A percentile compares a stretch with the other conserved stretches of the same genome.
These are phyloP conservation scores for Cinara cedri DNA, from an alignment of 2,888 invertebrate species.

Conservation along the genomic window DNA sequence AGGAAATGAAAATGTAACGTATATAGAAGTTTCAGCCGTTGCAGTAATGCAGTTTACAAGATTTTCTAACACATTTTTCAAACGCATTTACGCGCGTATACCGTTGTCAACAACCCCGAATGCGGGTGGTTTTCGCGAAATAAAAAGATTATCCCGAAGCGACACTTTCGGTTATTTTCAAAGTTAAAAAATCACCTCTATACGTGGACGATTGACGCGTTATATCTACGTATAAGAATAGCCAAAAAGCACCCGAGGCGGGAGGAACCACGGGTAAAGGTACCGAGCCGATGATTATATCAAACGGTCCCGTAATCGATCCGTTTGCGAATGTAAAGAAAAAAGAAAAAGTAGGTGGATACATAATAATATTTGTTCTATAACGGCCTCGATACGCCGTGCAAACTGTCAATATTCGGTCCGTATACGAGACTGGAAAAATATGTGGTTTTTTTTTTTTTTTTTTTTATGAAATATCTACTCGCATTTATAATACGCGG, in stretches of 20 bases:
- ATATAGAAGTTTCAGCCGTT: neutral
- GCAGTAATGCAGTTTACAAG: neutral
- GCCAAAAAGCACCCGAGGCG: too few species aligned
- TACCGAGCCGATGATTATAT: neutral
- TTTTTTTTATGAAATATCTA: too few species aligned
- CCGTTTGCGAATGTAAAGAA: neutral
- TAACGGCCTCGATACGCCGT: too few species aligned
- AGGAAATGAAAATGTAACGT: slow-evolving; percentile 32
- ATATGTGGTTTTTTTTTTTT: too few species aligned
- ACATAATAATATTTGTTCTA: too few species aligned
- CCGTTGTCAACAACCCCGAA: neutral
- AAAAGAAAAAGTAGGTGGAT: too few species aligned
- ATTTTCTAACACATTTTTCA: neutral
- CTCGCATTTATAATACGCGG: too few species aligned
- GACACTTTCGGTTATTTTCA: neutral
- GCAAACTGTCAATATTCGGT: too few species aligned
- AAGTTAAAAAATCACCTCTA: slow-evolving; percentile 9
- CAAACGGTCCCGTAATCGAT: neutral
- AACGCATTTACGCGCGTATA: neutral
- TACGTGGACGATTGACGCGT: neutral
- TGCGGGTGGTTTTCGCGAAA: neutral
- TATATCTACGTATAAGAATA: neutral
- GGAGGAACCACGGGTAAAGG: neutral
- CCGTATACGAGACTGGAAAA: too few species aligned
- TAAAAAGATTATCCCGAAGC: slow-evolving; percentile 14